Conservation (phyloP, 2,888 invertebrate genomes). For the Cistogaster globosa region DNA sequence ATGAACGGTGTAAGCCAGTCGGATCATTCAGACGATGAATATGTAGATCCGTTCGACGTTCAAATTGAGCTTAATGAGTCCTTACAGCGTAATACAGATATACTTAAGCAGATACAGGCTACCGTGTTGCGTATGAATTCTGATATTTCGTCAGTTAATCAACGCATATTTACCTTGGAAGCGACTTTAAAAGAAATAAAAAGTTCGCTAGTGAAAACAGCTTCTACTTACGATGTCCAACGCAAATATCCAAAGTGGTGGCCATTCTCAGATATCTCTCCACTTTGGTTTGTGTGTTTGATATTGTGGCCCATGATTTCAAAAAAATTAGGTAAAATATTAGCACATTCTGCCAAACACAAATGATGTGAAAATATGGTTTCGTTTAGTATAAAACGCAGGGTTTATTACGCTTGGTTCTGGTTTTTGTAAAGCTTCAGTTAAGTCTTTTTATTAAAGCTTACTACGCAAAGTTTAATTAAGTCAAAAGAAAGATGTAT, state of each 20-base stretch:
- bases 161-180: constrained; percentile 79
- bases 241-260: constrained; percentile 84
- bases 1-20: constrained; percentile 75
- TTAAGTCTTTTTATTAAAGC: constrained; percentile 7
- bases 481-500: not conserved
- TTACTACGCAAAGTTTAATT: constrained; percentile 17
- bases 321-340: constrained; percentile 73
- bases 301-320: constrained; percentile 81
- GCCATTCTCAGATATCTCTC: constrained; percentile 86
- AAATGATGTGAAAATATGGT: constrained; percentile 17
- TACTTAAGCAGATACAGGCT: constrained; percentile 79
- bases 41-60: constrained; percentile 91
- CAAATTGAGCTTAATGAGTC: constrained; percentile 78
- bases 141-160: constrained; percentile 79
- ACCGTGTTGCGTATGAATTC: constrained; percentile 80
- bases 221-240: constrained; percentile 45
- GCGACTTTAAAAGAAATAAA: constrained; percentile 78
- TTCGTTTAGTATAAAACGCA: not conserved
- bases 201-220: constrained; percentile 49
- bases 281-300: constrained; percentile 81
- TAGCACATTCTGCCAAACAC: constrained; percentile 23
- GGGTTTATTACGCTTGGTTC: not conserved
- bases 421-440: constrained; percentile 28
- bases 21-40: constrained; percentile 87
- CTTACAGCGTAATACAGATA: constrained; percentile 77